Base-by-base conservation (phyloP, 1,140 invertebrate species). In the Heliconius nattereri region DNA sequence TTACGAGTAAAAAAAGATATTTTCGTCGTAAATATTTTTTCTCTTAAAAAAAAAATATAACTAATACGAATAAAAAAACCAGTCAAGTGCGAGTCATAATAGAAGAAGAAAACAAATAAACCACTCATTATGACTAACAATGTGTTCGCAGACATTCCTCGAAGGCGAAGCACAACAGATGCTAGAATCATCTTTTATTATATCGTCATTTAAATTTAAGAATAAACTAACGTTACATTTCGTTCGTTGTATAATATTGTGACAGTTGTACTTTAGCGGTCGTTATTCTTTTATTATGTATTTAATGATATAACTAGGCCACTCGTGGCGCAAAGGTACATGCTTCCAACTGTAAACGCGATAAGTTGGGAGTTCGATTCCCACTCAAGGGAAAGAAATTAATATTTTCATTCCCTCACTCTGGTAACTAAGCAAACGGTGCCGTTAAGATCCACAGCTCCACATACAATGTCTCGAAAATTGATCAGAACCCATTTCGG, bases 141-240 rank as follows among this genome's bases (percentile, higher is more conserved):
- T 66, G 13, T n/a, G 26, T 66, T 66, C 26, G 26, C 16, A 9
- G 60, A 29, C 29, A 19, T 66, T 26, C 60, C 60, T 66, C 23
- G 60, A 66, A 66, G 13, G n/a, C 23, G 60, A 66, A 66, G 13
- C 57, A 60, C 60, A 66, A n/a, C 60, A 66, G 60, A 66, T 66
- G 60, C n/a, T 66, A 66, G 23, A 66, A 66, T 26, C 60, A 29
- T 13, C 26, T 66, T 66, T 66, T 66, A 66, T 66, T 66, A 66
- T 66, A 66, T 66, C 60, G 26, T 29, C 6, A 66, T 66, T 45
- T 26, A 66, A 66, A 29, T 13, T 66, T 26, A 26, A n/a, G 23
- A 66, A 66, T 45, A 66, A 29, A 26, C 9, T 66, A 29, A 66
- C 60, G 60, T 7, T 26, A 16, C 40, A 45, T 45, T 45, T 45